phyloP scores from a whole-genome alignment of 1,140 invertebrate species.

The Dinothrombium tinctorium region DNA sequence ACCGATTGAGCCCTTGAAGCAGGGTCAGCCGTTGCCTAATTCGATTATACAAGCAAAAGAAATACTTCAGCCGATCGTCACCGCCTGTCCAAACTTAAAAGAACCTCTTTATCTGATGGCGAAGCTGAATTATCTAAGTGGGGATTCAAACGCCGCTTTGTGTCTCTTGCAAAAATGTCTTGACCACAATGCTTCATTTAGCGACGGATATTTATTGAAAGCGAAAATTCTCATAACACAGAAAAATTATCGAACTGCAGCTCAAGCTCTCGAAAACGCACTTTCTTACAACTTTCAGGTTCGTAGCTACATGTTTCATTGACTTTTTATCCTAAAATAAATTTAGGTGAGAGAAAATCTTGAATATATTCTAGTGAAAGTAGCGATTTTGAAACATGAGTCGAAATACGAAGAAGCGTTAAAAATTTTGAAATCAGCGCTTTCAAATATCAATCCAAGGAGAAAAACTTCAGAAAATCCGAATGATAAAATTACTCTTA shows the following conservation, averaged over 20 bases:
- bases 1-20: conserved; percentile 28
- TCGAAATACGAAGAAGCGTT: conserved; percentile 45
- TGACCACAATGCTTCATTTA: conserved; percentile 44
- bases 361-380: neutral
- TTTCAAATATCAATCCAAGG: conserved; percentile 26
- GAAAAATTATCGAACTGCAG: conserved; percentile 46
- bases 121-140: conserved; percentile 46
- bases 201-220: conserved; percentile 58
- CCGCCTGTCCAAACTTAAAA: conserved; percentile 54
- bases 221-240: conserved; percentile 40
- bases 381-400: conserved; percentile 30
- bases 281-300: conserved; percentile 72
- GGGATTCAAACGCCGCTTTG: conserved; percentile 18
- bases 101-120: conserved; percentile 46
- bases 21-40: conserved; percentile 24
- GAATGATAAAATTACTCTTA: conserved; percentile 59
- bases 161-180: conserved; percentile 39
- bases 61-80: conserved; percentile 43
- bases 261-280: conserved; percentile 59
- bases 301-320: too few species aligned
- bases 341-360: neutral
- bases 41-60: conserved; percentile 30
- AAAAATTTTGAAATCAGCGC: conserved; percentile 41
- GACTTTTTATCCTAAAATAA: too few species aligned
- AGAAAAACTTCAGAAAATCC: conserved; percentile 26